These are phyloP conservation scores for Danaus chrysippus DNA, from an alignment of 2,888 invertebrate species.

Conservation along the genomic window DNA sequence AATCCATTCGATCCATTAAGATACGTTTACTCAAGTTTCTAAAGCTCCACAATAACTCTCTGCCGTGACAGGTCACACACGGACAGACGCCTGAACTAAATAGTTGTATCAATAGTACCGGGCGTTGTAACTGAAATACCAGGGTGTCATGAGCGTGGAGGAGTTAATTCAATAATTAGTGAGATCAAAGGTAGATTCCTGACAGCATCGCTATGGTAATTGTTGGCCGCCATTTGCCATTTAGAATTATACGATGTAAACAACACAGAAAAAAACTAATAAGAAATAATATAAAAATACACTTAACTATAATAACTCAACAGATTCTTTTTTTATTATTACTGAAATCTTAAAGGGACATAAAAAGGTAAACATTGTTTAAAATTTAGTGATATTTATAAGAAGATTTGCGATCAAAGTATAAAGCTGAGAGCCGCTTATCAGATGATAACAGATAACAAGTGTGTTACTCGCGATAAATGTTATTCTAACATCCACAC, in stretches of 20 bases:
- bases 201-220: slow-evolving; percentile 54
- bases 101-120: slow-evolving; percentile 23
- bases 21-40: too few species aligned
- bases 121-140: slow-evolving; percentile 55
- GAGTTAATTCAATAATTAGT: slow-evolving; percentile 60
- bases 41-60: too few species aligned
- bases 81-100: slow-evolving; percentile 12
- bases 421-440: slow-evolving; percentile 17
- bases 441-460: slow-evolving; percentile 22
- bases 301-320: too few species aligned
- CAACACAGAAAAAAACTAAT: too few species aligned
- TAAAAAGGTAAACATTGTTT: background rate
- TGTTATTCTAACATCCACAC: slow-evolving; percentile 12
- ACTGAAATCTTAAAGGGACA: background rate
- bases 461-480: slow-evolving; percentile 5
- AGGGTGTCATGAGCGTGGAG: slow-evolving; percentile 47
- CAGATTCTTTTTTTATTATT: too few species aligned
- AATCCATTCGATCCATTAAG: too few species aligned
- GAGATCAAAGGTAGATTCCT: slow-evolving; percentile 59
- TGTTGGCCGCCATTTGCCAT: slow-evolving; percentile 29
- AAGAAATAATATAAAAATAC: too few species aligned
- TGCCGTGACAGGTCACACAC: slow-evolving; percentile 22
- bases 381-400: slow-evolving; percentile 17
- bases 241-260: background rate
- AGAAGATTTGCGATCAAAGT: slow-evolving; percentile 25